phyloP scores from a whole-genome alignment of 2,797 vertebrate species.

The Hipposideros larvatus region DNA sequence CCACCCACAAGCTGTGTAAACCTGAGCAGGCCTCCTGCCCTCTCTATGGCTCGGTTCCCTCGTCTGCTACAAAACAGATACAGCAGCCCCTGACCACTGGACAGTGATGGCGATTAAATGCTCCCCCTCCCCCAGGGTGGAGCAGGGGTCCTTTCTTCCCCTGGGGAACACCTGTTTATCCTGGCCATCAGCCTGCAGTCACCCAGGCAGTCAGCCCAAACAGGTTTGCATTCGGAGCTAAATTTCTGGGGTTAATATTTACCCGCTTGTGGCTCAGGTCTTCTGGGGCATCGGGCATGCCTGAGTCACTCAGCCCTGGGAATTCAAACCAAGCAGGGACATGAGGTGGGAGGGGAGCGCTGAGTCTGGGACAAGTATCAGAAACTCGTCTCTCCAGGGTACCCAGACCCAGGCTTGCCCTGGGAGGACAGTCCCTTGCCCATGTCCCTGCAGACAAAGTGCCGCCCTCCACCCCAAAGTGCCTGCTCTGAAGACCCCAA shows the following conservation, averaged over 20 bases:
- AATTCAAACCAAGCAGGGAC: neutral
- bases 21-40: neutral
- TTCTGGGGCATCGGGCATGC: neutral
- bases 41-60: fast-evolving
- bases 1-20: neutral
- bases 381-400: neutral
- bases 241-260: conserved; percentile 48
- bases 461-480: neutral
- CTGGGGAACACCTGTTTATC: neutral
- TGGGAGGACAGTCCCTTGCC: neutral
- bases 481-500: neutral
- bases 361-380: neutral
- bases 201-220: conserved; percentile 4
- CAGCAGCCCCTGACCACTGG: neutral
- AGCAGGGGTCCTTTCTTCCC: neutral
- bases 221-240: neutral
- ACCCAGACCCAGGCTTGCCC: neutral
- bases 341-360: neutral
- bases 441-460: neutral
- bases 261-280: conserved; percentile 39
- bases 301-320: neutral
- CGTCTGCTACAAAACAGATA: neutral
- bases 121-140: neutral
- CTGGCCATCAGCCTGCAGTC: neutral
- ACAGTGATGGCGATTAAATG: fast-evolving